Conservation (phyloP, 2,888 invertebrate species). For the Drosophila histrio region DNA sequence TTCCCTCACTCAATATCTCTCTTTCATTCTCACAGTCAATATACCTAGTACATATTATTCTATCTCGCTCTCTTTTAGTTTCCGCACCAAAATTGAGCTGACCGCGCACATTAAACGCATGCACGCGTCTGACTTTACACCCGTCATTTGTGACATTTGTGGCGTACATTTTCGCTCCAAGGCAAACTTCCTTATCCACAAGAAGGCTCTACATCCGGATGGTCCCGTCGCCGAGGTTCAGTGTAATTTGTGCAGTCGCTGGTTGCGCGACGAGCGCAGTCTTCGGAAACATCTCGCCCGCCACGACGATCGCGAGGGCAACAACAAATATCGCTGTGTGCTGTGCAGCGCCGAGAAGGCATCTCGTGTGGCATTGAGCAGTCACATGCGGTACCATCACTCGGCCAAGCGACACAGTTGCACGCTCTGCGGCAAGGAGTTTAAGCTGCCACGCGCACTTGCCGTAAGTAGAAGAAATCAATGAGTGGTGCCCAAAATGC, state of each 20-base stretch:
- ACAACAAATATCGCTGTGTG: conserved; percentile 62
- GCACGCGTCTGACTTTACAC: conserved; percentile 68
- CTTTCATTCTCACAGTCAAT: neutral
- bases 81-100: conserved; percentile 69
- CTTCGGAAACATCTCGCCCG: conserved; percentile 66
- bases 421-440: conserved; percentile 67
- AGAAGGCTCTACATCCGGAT: conserved; percentile 71
- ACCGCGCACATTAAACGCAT: conserved; percentile 69
- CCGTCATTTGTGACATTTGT: conserved; percentile 75
- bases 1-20: neutral
- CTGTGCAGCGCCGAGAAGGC: conserved; percentile 66
- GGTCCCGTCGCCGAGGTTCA: conserved; percentile 70
- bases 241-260: conserved; percentile 65
- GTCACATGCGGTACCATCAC: conserved; percentile 74
- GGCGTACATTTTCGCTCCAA: conserved; percentile 69
- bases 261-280: conserved; percentile 70
- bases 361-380: conserved; percentile 62
- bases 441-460: conserved; percentile 59
- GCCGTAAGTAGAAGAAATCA: conserved; percentile 53
- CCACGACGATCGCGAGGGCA: conserved; percentile 66
- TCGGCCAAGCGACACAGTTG: conserved; percentile 68
- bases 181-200: conserved; percentile 69
- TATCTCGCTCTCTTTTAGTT: conserved; percentile 31
- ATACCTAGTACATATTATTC: no score
- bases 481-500: no score